These are phyloP conservation scores for Podocnemis expansa DNA, from an alignment of 2,113 vertebrate species.

Conservation along the genomic window DNA sequence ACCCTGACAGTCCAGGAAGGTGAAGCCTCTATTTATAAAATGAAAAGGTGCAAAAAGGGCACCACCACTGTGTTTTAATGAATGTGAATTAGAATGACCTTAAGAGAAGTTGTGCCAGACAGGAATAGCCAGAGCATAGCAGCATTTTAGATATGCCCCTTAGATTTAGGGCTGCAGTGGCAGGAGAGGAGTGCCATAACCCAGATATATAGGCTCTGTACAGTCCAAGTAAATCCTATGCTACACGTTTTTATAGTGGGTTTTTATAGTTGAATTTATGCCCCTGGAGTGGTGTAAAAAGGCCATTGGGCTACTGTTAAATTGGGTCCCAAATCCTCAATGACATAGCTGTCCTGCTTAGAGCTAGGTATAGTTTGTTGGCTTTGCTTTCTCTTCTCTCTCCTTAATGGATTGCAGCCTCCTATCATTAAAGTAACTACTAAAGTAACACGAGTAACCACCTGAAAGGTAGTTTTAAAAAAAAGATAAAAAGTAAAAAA, in stretches of 20 bases:
- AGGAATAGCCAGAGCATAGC: background rate
- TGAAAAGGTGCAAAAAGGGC: background rate
- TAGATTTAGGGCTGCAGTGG: fast-evolving
- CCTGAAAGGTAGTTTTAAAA: background rate
- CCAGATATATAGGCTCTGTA: background rate
- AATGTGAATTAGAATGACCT: background rate
- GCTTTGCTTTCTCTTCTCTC: background rate
- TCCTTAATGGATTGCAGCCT: background rate
- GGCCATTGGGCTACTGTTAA: fast-evolving
- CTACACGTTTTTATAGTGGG: background rate
- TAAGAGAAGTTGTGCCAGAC: background rate
- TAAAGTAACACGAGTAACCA: background rate
- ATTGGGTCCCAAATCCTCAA: background rate
- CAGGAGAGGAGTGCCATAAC: fast-evolving
- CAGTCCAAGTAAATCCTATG: background rate
- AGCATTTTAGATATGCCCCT: background rate
- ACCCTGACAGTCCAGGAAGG: background rate
- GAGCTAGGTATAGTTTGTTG: background rate
- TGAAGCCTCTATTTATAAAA: background rate
- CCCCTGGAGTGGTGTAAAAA: background rate
- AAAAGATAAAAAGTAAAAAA: background rate
- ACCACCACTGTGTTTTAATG: background rate
- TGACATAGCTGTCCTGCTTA: background rate
- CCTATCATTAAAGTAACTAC: background rate
- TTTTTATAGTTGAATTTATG: background rate